Percentiles rank a stretch among this genome's conserved stretches.
Evolutionary conservation across 1,140 invertebrate species (phyloP).

Genomic region (Harpegnathos saltator): DNA sequence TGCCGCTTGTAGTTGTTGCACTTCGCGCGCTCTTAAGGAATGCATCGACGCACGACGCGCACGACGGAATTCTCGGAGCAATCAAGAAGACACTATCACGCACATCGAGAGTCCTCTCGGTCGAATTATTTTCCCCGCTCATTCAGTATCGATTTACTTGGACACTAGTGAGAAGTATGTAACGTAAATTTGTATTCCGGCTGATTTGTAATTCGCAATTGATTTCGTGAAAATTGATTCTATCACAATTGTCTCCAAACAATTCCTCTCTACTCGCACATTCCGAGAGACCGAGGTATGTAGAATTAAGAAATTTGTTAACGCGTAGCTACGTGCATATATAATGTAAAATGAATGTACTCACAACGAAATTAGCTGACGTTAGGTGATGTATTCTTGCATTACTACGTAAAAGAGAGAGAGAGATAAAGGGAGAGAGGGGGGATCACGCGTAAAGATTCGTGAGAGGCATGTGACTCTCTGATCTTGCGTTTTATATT

Average conservation of each 20-base stretch:
- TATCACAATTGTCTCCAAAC: no score
- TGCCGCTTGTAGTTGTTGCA: constrained; percentile 68
- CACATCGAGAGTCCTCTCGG: constrained; percentile 25
- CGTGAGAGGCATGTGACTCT: constrained; percentile 64
- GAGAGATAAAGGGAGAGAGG: constrained; percentile 10
- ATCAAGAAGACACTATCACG: constrained; percentile 19
- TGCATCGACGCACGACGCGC: constrained; percentile 23
- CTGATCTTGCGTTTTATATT: constrained; percentile 79
- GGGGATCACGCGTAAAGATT: constrained; percentile 57
- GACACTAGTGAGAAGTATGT: no score
- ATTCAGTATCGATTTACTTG: background rate
- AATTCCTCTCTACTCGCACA: background rate
- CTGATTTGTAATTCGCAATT: no score
- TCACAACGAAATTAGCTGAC: constrained; percentile 11
- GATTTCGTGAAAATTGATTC: no score
- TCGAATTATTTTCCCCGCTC: constrained; percentile 42
- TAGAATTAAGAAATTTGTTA: background rate
- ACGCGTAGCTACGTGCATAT: constrained; percentile 2
- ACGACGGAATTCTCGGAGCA: constrained; percentile 16
- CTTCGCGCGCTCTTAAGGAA: constrained; percentile 71
- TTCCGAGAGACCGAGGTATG: background rate
- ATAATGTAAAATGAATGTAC: no score
- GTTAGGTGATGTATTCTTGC: constrained; percentile 27
- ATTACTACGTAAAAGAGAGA: constrained; percentile 1
- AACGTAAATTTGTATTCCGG: no score